phyloP scores from a whole-genome alignment of 2,113 vertebrate genomes.

The Gracilinanus agilis region DNA sequence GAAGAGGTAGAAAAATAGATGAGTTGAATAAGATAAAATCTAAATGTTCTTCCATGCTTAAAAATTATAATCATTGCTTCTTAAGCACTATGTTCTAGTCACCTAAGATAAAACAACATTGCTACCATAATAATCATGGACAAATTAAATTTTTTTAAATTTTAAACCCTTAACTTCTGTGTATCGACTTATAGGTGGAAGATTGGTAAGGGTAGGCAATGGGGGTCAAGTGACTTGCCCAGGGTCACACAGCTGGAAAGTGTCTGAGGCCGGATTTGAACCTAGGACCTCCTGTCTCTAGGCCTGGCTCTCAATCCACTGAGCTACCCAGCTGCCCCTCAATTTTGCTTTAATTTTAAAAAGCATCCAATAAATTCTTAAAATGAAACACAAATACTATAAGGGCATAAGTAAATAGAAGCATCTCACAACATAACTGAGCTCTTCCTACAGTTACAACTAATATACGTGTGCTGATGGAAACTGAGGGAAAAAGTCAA shows the following conservation, averaged over 20 bases:
- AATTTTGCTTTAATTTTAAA: too few relatives aligned
- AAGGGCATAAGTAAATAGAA: background rate
- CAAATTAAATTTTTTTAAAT: too few relatives aligned
- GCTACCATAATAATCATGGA: too few relatives aligned
- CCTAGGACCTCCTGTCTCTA: too few relatives aligned
- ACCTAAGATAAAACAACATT: background rate
- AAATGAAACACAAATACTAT: conserved; percentile 20
- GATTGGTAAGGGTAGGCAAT: too few relatives aligned
- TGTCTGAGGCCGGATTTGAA: too few relatives aligned
- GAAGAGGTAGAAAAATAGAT: background rate
- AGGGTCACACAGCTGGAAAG: too few relatives aligned
- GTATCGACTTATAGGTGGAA: too few relatives aligned
- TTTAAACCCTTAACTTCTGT: too few relatives aligned
- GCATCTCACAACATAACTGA: conserved; percentile 10
- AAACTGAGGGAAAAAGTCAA: background rate
- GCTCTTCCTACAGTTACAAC: conserved; percentile 34
- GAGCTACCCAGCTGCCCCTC: too few relatives aligned
- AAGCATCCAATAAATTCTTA: background rate
- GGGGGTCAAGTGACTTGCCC: too few relatives aligned
- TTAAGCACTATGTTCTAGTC: background rate
- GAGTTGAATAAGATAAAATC: background rate
- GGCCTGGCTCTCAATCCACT: too few relatives aligned
- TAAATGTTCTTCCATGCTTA: background rate
- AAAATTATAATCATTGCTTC: background rate
- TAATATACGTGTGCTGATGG: background rate